Evolutionary conservation across 2,888 invertebrate genomes (phyloP).

Genomic region (Argyresthia goedartella): DNA sequence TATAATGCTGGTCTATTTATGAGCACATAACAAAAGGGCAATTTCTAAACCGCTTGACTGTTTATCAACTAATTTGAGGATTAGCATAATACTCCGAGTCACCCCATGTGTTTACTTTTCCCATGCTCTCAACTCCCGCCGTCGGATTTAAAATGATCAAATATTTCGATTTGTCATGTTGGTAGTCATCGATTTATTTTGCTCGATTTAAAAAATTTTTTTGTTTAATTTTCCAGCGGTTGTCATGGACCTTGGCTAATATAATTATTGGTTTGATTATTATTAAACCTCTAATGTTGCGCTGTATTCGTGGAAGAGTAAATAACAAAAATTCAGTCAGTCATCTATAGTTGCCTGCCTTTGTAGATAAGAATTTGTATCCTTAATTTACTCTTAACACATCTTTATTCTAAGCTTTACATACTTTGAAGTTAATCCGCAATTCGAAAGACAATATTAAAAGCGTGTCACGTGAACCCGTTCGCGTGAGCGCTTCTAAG

Average conservation of each 20-base stretch:
- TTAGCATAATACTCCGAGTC: constrained; percentile 35
- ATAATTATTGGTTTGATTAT: too few species aligned
- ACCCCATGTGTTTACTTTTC: constrained; percentile 57
- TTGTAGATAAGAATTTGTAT: not conserved
- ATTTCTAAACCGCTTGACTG: constrained; percentile 15
- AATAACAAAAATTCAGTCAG: too few species aligned
- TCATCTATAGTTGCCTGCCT: too few species aligned
- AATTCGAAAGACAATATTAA: not conserved
- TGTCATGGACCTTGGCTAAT: too few species aligned
- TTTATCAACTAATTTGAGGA: constrained; percentile 55
- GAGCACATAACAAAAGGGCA: too few species aligned
- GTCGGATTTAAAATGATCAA: constrained; percentile 41
- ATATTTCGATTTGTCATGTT: constrained; percentile 51
- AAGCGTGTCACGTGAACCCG: not conserved
- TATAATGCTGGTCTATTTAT: too few species aligned
- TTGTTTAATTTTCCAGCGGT: not conserved
- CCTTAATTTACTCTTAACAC: too few species aligned
- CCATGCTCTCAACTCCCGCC: constrained; percentile 32
- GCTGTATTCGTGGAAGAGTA: too few species aligned
- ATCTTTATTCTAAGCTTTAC: too few species aligned
- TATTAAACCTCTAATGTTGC: too few species aligned
- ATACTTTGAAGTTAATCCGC: not conserved
- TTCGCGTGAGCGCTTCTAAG: constrained; percentile 38
- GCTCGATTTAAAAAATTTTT: constrained; percentile 22
- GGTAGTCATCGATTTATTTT: constrained; percentile 32